Evolutionary conservation across 1,140 invertebrate species (phyloP).

Genomic region (Bombus turneri): DNA sequence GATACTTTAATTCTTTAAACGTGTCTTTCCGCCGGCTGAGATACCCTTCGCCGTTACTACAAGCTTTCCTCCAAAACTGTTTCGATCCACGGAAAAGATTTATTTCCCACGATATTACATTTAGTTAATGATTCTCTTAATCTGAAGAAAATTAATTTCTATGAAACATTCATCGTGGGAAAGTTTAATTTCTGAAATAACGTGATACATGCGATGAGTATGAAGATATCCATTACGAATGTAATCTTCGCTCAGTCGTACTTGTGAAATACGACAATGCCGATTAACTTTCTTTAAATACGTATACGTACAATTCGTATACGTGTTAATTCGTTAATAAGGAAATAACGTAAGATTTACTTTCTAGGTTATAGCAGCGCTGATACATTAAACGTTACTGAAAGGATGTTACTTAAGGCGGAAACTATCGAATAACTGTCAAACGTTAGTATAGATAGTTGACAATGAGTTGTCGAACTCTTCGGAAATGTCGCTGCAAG

Average conservation of each 20-base stretch:
- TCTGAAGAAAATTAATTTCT: neutral
- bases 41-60: slow-evolving; percentile 46
- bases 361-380: slow-evolving; percentile 23
- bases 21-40: slow-evolving; percentile 68
- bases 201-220: neutral
- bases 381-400: slow-evolving; percentile 44
- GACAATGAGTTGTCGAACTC: slow-evolving; percentile 60
- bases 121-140: neutral
- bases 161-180: neutral
- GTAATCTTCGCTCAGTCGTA: too few relatives aligned
- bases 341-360: slow-evolving; percentile 20
- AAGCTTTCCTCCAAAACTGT: slow-evolving; percentile 43
- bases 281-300: neutral
- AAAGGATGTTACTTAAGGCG: slow-evolving; percentile 59
- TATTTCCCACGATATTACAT: slow-evolving; percentile 18
- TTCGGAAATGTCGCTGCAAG: slow-evolving; percentile 49
- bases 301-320: neutral
- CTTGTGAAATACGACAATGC: neutral
- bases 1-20: slow-evolving; percentile 83
- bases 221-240: too few relatives aligned
- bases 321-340: neutral
- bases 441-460: slow-evolving; percentile 49
- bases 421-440: slow-evolving; percentile 66
- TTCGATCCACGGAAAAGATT: slow-evolving; percentile 1
- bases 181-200: neutral